These are phyloP conservation scores for Poeciliopsis turneri DNA, from an alignment of 2,797 vertebrate species.

Conservation along the genomic window DNA sequence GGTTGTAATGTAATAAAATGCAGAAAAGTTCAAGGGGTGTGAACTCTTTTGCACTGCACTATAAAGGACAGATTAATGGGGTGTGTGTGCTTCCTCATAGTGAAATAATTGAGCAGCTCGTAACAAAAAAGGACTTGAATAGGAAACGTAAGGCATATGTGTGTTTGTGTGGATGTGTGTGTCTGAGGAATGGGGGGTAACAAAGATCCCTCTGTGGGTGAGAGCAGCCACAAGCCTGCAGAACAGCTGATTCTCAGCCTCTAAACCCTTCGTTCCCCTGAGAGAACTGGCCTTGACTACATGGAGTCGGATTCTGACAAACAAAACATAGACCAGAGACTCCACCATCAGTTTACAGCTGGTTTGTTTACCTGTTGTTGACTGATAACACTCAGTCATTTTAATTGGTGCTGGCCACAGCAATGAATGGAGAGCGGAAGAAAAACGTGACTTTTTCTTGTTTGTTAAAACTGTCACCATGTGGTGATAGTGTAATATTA, in stretches of 20 bases:
- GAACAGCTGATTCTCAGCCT: conserved; percentile 77
- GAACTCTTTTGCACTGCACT: neutral
- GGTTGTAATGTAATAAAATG: neutral
- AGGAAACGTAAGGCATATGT: conserved; percentile 23
- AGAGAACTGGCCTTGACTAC: conserved; percentile 39
- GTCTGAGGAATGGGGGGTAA: conserved; percentile 51
- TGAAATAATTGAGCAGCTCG: conserved; percentile 28
- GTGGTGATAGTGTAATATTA: too few relatives aligned
- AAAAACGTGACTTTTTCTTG: neutral
- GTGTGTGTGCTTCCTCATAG: conserved; percentile 1
- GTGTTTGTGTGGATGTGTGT: conserved; percentile 24
- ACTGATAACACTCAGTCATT: conserved; percentile 13
- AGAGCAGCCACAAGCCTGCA: conserved; percentile 65
- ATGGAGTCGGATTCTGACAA: conserved; percentile 35
- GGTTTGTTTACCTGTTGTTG: conserved; percentile 17
- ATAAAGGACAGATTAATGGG: conserved; percentile 11
- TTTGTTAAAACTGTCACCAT: too few relatives aligned
- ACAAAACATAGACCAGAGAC: conserved; percentile 41
- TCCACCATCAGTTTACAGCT: conserved; percentile 7
- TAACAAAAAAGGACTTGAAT: neutral
- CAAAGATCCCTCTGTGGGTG: conserved; percentile 75
- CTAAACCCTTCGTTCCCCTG: conserved; percentile 51
- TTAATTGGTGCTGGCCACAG: neutral
- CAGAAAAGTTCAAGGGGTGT: neutral
- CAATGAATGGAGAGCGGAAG: neutral